Evolutionary conservation across 1,140 invertebrate species (phyloP), one percentile per base, ranked within the genome.

Genomic region (Gryon sp.): DNA sequence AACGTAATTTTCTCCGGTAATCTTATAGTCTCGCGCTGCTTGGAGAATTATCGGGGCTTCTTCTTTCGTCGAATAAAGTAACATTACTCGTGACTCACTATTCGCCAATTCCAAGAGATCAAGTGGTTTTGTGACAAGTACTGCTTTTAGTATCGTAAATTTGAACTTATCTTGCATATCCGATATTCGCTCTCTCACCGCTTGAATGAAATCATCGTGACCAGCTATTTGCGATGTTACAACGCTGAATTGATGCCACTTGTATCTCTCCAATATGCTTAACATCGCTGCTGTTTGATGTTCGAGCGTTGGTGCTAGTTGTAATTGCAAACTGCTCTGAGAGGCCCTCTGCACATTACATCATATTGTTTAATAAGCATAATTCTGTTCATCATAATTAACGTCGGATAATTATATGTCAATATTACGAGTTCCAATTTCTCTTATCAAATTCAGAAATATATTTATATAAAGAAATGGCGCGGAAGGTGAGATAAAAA

Each of bases 181-280:
- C 28, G 93, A 93, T 28, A 96, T 95, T 65, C 95, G 90, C 83
- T 97, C 96, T 28, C 96, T 88, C 14, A 98, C 94, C 11, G 96
- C 95, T 85, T 97, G 95, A 62, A 98, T 94, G 83, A 99, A 98
- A 85, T 98, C 96, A 79, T 96, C 95, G 86, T 98, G 95, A 0
- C 97, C 97, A 11, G 96, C 96, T 38, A 98, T 97, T 82, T 95
- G 93, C 36, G 94, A 96, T n/a, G 95, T 96, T 18, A 98, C 95
- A 46, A 98, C 94, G 65, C 95, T 95, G 87, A 98, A 98, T 80
- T 97, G 94, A 84, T 97, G 96, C 97, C 97, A 99, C 84, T 98
- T 97, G 89, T 99, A 99, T 43, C 96, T 90, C 86, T 95, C 93
- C 79, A 98, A 89, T 78, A 99, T 96, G 84, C 94, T 96, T 62